Conservation (phyloP, 2,888 invertebrate genomes). For the Macaria notata region DNA sequence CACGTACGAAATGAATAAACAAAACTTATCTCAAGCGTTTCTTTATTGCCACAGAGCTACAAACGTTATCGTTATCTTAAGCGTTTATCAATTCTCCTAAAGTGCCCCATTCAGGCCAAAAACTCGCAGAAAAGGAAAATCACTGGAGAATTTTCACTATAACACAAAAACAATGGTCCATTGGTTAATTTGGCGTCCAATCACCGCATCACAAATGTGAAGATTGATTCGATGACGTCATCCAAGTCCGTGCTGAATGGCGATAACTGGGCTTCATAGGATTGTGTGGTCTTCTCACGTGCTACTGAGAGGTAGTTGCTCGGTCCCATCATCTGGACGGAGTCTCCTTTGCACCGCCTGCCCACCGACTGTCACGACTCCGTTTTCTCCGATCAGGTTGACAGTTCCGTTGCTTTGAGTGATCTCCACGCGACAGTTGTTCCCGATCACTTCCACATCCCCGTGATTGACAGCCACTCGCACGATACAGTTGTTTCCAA, state of each 20-base stretch:
- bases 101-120: background rate
- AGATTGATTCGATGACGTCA: slow-evolving; percentile 74
- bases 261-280: slow-evolving; percentile 68
- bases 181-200: slow-evolving; percentile 12
- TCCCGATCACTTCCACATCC: slow-evolving; percentile 74
- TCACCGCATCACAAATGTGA: slow-evolving; percentile 77
- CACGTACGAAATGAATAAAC: background rate
- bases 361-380: slow-evolving; percentile 58
- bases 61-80: slow-evolving; percentile 7
- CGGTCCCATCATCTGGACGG: slow-evolving; percentile 62
- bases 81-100: slow-evolving; percentile 4
- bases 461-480: slow-evolving; percentile 64
- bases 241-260: slow-evolving; percentile 76
- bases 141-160: slow-evolving; percentile 23
- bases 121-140: background rate
- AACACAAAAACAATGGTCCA: slow-evolving; percentile 22
- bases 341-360: slow-evolving; percentile 63
- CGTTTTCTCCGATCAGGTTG: slow-evolving; percentile 68
- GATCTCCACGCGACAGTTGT: slow-evolving; percentile 68
- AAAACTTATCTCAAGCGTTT: slow-evolving; percentile 18
- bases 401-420: slow-evolving; percentile 63
- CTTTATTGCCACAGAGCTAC: slow-evolving; percentile 17
- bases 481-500: slow-evolving; percentile 71
- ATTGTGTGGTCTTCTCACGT: slow-evolving; percentile 61
- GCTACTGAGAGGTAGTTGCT: slow-evolving; percentile 63